These are phyloP conservation scores for Lates japonicus DNA, from an alignment of 2,797 vertebrate genomes.

Conservation along the genomic window DNA sequence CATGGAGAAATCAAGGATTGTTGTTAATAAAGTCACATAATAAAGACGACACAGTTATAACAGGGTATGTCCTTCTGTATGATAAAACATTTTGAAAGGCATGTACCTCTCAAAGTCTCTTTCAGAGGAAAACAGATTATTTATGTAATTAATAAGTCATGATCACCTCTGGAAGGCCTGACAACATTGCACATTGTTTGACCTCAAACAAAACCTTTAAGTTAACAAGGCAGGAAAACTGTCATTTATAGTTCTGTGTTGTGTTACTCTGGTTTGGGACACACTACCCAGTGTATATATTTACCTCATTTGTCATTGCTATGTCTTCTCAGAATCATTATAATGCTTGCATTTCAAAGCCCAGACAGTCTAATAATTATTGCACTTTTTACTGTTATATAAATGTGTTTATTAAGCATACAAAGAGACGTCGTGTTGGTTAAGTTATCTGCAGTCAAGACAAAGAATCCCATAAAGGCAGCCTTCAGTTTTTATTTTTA, in stretches of 20 bases:
- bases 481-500: background rate
- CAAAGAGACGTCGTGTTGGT: background rate
- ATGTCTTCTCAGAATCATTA: background rate
- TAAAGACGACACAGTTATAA: background rate
- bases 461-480: background rate
- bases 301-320: background rate
- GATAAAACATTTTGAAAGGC: conserved; percentile 4
- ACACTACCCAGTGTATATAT: no score
- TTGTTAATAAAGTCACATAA: background rate
- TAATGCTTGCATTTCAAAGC: background rate
- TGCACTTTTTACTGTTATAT: background rate
- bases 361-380: background rate
- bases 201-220: conserved; percentile 6
- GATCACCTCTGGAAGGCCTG: background rate
- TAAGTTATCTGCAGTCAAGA: background rate
- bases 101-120: background rate
- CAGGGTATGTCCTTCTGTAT: background rate
- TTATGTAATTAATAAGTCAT: background rate
- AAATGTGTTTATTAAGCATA: background rate
- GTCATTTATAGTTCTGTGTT: background rate
- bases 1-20: background rate
- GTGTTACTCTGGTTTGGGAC: background rate
- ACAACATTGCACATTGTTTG: background rate
- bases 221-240: background rate
- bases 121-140: background rate